Evolutionary conservation across 2,888 invertebrate species (phyloP).

Genomic region (Polyommatus iphigenia): DNA sequence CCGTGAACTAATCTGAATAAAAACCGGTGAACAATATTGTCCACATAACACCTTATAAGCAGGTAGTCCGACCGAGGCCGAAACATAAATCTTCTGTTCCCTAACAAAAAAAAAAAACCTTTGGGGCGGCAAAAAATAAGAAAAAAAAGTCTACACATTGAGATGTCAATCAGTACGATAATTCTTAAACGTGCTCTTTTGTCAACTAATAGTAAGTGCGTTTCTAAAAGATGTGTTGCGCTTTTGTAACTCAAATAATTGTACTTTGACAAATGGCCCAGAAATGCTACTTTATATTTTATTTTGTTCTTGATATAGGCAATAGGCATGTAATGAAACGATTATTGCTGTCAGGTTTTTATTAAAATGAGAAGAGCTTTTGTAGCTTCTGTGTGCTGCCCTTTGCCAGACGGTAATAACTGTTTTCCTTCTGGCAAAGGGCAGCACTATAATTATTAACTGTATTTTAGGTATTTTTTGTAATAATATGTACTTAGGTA

Average conservation of each 20-base stretch:
- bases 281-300: slow-evolving; percentile 59
- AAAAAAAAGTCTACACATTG: slow-evolving; percentile 54
- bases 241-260: slow-evolving; percentile 41
- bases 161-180: slow-evolving; percentile 63
- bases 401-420: too few relatives aligned
- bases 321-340: neutral
- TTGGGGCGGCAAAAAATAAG: slow-evolving; percentile 39
- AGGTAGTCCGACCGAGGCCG: slow-evolving; percentile 13
- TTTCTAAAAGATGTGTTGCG: slow-evolving; percentile 47
- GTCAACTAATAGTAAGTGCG: slow-evolving; percentile 48
- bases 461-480: too few relatives aligned
- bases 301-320: neutral
- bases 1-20: slow-evolving; percentile 18
- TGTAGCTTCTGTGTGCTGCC: neutral
- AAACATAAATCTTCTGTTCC: slow-evolving; percentile 22
- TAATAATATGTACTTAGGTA: too few relatives aligned
- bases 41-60: slow-evolving; percentile 27
- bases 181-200: slow-evolving; percentile 53
- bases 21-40: slow-evolving; percentile 27
- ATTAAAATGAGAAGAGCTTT: neutral
- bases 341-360: slow-evolving; percentile 30
- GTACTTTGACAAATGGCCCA: slow-evolving; percentile 59
- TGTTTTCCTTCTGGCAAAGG: too few relatives aligned
- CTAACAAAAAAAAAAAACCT: slow-evolving; percentile 44
- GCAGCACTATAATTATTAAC: too few relatives aligned